Evolutionary conservation across 2,113 vertebrate species (phyloP).

Genomic region (Gasterosteus aculeatus): DNA sequence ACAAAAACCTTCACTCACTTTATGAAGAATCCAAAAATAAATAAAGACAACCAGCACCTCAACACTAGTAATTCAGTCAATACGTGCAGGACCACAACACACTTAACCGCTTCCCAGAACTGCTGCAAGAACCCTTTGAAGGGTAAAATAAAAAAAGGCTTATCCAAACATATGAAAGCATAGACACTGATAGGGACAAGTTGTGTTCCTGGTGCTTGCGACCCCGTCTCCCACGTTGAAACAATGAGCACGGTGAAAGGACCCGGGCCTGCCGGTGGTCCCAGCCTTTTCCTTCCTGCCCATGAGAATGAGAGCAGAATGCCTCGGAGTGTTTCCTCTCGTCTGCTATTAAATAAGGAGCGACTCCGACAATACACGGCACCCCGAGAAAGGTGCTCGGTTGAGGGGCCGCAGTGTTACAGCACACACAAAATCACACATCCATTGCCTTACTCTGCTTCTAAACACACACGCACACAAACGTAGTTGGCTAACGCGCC

Average conservation of each 20-base stretch:
- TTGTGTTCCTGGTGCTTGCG: not conserved
- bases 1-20: not conserved
- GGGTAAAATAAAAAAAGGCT: not conserved
- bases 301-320: constrained; percentile 60
- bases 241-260: constrained; percentile 72
- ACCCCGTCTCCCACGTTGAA: constrained; percentile 61
- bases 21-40: not conserved
- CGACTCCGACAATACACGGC: constrained; percentile 32
- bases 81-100: not conserved
- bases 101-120: not conserved
- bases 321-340: constrained; percentile 50
- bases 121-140: not conserved
- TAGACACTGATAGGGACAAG: not conserved
- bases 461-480: constrained; percentile 36
- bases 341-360: constrained; percentile 23
- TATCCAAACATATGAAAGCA: not conserved
- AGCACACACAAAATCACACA: constrained; percentile 16
- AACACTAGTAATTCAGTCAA: not conserved
- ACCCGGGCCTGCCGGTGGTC: constrained; percentile 45
- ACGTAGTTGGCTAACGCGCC: constrained; percentile 48
- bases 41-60: too few species aligned
- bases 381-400: constrained; percentile 20
- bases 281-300: constrained; percentile 82
- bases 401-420: constrained; percentile 7
- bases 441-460: not conserved